Evolutionary conservation across 2,888 invertebrate genomes (phyloP), one percentile per base, ranked within the genome.

Genomic region (Odontocerum albicorne): DNA sequence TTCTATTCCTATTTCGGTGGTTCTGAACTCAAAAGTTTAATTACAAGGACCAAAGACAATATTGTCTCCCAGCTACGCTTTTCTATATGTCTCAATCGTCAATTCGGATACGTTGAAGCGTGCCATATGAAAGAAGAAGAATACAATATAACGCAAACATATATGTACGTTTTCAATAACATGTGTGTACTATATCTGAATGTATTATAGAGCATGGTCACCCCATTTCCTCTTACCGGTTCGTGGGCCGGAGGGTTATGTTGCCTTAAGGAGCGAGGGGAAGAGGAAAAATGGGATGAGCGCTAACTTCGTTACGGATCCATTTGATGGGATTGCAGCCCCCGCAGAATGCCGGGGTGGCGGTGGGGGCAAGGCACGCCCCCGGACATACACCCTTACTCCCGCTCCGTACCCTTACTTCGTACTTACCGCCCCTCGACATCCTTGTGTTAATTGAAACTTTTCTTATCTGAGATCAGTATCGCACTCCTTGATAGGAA

Each of bases 271-370:
- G 55, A 54, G 56, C 53, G 63, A 44, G 49, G 51, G 77, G 77
- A 56, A 40, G 53, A 77, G 64, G 57, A 59, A 62, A 62, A 59
- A 59, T 57, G 59, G 77, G 77, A 75, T 76, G 77, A 75, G 71
- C 75, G 78, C 80, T 85, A 86, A 86, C 84, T 83, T 81, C 83
- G 83, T 86, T 85, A 86, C 81, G 84, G 81, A 85, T 85, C 85
- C 86, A 85, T 85, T 85, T 86, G 86, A 85, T 84, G 85, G 84
- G 82, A 84, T 84, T 82, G 82, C 77, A 77, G 77, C 76, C 54
- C 54, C 32, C 43, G n/a, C 15, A 33, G 56, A 31, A 20, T 42
- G 54, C 51, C 20, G 16, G 22, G 6, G 31, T 8, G 17, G 22
- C 27, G 38, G 49, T 22, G 7, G 36, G 31, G 42, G 39, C 35